Percentiles rank a stretch among this genome's conserved stretches.
Conservation (phyloP, 2,888 invertebrate genomes). For the Cryptocephalus moraei region DNA sequence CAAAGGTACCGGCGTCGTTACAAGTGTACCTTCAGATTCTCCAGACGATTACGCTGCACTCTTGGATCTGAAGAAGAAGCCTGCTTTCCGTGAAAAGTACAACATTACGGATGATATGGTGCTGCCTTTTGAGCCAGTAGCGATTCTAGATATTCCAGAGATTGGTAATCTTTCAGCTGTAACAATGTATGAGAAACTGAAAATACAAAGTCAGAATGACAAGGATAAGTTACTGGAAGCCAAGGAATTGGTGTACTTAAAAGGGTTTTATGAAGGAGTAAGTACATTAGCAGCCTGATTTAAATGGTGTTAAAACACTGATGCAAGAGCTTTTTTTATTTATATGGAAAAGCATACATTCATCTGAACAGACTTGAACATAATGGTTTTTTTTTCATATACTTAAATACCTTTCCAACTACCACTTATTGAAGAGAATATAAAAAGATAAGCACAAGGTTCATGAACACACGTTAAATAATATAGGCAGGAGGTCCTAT, state of each 20-base stretch:
- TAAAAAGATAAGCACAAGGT: too few species aligned
- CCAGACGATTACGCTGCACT: slow-evolving; percentile 98
- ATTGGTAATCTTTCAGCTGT: slow-evolving; percentile 81
- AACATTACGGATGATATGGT: slow-evolving; percentile 76
- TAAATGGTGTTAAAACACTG: too few species aligned
- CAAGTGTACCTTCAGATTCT: slow-evolving; percentile 96
- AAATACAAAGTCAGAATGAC: slow-evolving; percentile 98
- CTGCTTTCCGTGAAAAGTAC: slow-evolving; percentile 91
- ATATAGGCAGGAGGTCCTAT: too few species aligned
- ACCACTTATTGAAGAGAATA: too few species aligned
- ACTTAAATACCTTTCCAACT: too few species aligned
- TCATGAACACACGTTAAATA: too few species aligned
- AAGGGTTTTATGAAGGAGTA: slow-evolving; percentile 92
- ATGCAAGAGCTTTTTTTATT: too few species aligned
- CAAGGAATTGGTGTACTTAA: slow-evolving; percentile 91
- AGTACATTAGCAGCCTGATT: slow-evolving; percentile 12
- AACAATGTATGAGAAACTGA: slow-evolving; percentile 72
- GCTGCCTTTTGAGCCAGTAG: slow-evolving; percentile 40
- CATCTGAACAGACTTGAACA: too few species aligned
- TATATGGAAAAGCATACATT: too few species aligned
- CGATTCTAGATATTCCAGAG: slow-evolving; percentile 88
- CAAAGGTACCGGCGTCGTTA: slow-evolving; percentile 97
- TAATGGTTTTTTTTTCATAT: too few species aligned
- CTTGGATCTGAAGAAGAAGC: slow-evolving; percentile 89
- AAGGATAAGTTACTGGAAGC: slow-evolving; percentile 87